Conservation (phyloP, 2,797 vertebrate genomes). For the Lithobates sylvaticus region DNA sequence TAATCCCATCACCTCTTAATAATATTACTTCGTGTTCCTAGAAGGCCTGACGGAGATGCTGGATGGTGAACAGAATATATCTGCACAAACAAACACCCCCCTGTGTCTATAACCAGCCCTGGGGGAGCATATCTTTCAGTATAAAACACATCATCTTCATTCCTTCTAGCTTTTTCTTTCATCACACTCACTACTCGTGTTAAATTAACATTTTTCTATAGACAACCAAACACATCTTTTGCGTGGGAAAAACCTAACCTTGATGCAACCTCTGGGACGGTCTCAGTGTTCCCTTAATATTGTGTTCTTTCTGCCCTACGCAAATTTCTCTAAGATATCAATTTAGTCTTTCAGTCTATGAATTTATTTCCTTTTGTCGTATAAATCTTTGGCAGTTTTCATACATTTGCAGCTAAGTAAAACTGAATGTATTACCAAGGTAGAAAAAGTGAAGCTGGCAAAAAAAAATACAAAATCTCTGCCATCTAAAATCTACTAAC, state of each 20-base stretch:
- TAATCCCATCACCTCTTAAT: no score
- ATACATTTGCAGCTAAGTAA: constrained; percentile 16
- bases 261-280: not conserved
- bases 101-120: not conserved
- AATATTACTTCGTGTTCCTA: no score
- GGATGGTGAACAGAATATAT: not conserved
- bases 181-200: not conserved
- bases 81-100: not conserved
- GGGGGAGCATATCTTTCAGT: not conserved
- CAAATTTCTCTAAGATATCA: not conserved
- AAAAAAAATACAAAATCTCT: not conserved
- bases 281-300: not conserved
- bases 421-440: not conserved
- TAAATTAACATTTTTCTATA: no score
- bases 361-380: constrained; percentile 13
- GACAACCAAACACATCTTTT: not conserved
- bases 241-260: no score
- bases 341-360: not conserved
- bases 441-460: constrained; percentile 12
- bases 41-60: not conserved
- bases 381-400: constrained; percentile 8
- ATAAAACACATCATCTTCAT: not conserved
- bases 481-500: constrained; percentile 3
- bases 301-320: not conserved
- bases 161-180: no score